phyloP scores from a whole-genome alignment of 2,888 invertebrate species.

The Sarcophaga variegata region DNA sequence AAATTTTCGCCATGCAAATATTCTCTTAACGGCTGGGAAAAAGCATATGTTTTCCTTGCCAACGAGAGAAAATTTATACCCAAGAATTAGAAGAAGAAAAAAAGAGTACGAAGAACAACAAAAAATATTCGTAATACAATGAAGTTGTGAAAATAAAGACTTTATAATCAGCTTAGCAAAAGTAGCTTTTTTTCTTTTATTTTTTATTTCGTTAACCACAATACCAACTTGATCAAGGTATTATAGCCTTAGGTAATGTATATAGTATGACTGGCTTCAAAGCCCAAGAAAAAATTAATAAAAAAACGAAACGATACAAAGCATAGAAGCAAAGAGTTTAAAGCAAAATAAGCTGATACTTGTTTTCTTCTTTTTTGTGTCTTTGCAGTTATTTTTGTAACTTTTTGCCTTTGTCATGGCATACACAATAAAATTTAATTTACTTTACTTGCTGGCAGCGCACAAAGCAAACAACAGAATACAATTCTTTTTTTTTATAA shows the following conservation, averaged over 20 bases:
- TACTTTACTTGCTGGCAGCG: background rate
- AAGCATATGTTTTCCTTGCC: constrained; percentile 5
- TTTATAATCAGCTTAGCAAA: constrained; percentile 31
- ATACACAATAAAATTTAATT: constrained; percentile 1
- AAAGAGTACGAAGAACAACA: background rate
- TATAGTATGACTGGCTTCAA: background rate
- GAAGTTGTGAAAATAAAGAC: constrained; percentile 6
- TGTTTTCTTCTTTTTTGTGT: too few species aligned
- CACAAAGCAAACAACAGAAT: background rate
- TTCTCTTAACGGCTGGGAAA: background rate
- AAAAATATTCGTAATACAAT: background rate
- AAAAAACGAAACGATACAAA: background rate
- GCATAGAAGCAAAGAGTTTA: background rate
- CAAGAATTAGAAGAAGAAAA: background rate
- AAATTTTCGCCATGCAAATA: background rate
- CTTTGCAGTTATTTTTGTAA: background rate
- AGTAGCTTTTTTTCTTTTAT: background rate
- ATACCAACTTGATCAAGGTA: constrained; percentile 13
- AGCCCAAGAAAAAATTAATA: background rate
- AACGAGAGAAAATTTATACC: background rate
- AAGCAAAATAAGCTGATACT: background rate
- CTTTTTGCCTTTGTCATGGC: background rate
- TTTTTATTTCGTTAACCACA: constrained; percentile 8
- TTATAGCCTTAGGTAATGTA: background rate
- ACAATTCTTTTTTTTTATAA: background rate